phyloP scores from a whole-genome alignment of 1,140 invertebrate genomes.

The Sitophilus oryzae region DNA sequence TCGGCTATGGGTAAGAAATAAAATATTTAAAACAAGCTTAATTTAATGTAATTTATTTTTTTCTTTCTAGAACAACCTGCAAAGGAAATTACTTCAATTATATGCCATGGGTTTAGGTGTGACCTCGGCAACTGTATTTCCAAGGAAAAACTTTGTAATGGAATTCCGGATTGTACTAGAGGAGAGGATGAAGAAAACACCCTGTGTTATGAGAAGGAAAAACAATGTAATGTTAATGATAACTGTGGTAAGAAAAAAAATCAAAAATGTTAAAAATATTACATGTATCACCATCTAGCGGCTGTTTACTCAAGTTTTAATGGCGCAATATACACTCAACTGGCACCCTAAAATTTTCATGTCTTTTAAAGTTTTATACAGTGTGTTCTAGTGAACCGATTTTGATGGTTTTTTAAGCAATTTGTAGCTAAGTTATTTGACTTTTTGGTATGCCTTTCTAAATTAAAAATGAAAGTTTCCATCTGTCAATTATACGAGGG shows the following conservation, averaged over 20 bases:
- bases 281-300: background rate
- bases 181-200: slow-evolving; percentile 54
- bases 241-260: slow-evolving; percentile 40
- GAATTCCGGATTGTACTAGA: slow-evolving; percentile 63
- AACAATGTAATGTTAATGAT: slow-evolving; percentile 29
- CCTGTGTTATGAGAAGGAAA: slow-evolving; percentile 45
- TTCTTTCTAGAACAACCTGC: slow-evolving; percentile 17
- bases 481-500: too few relatives aligned
- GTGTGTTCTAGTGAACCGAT: too few relatives aligned
- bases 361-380: too few relatives aligned
- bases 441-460: too few relatives aligned
- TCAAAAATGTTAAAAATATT: too few relatives aligned
- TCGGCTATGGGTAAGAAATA: slow-evolving; percentile 19
- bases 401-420: too few relatives aligned
- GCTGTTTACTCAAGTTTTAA: background rate
- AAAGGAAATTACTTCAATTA: slow-evolving; percentile 20
- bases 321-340: too few relatives aligned
- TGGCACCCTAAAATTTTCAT: too few relatives aligned
- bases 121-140: slow-evolving; percentile 63
- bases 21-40: background rate
- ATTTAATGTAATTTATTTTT: background rate
- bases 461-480: too few relatives aligned
- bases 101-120: slow-evolving; percentile 61
- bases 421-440: too few relatives aligned
- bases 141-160: slow-evolving; percentile 60